Conservation (phyloP, 2,888 invertebrate species). For the Hofmannophila pseudospretella region DNA sequence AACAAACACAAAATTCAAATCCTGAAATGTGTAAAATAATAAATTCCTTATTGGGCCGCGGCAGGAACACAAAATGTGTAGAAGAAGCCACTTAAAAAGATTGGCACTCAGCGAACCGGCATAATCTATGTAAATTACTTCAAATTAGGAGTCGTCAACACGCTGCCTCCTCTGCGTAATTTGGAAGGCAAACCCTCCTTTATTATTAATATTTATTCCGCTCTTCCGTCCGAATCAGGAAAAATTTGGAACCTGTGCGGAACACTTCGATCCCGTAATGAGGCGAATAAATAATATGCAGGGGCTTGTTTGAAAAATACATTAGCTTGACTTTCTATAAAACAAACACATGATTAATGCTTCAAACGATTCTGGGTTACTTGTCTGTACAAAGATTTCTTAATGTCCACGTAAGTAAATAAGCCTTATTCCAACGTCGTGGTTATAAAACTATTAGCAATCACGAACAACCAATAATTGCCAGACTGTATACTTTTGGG, state of each 20-base stretch:
- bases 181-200: conserved; percentile 72
- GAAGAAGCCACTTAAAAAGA: conserved; percentile 76
- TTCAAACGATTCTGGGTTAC: too few relatives aligned
- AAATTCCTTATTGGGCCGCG: conserved; percentile 62
- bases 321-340: neutral
- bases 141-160: conserved; percentile 77
- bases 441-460: too few relatives aligned
- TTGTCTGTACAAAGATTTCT: too few relatives aligned
- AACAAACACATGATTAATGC: too few relatives aligned
- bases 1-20: conserved; percentile 26
- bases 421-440: too few relatives aligned
- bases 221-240: conserved; percentile 53
- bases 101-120: conserved; percentile 76
- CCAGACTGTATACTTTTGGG: too few relatives aligned
- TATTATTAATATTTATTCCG: conserved; percentile 78
- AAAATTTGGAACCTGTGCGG: conserved; percentile 51
- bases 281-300: conserved; percentile 55
- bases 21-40: conserved; percentile 50
- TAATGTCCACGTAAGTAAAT: too few relatives aligned
- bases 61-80: conserved; percentile 69
- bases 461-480: too few relatives aligned
- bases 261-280: conserved; percentile 57
- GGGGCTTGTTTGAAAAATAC: neutral
- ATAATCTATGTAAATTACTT: conserved; percentile 78
- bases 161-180: conserved; percentile 63